Base-by-base conservation (phyloP, 2,888 invertebrate genomes). In the Amiota mariae region DNA sequence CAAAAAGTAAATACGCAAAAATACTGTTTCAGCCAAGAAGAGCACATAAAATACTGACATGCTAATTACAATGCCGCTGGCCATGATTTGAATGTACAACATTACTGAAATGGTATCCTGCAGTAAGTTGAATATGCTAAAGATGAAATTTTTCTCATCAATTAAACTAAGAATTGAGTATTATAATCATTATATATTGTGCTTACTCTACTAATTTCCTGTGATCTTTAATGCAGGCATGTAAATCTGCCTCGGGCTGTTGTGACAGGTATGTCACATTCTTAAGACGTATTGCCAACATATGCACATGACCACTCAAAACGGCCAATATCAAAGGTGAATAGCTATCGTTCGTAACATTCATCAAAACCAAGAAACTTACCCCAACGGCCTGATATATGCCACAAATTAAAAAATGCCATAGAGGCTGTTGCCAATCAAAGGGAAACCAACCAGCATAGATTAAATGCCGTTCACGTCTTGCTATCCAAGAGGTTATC, bases 381-480 rank as follows among this genome's bases (percentile, higher is more conserved):
- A 66, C 47, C 11, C 66, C 18, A 11, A 11, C n/a, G 10, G 66
- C 49, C 48, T 66, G 66, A 66, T 18, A 66, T 18, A n/a, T 4
- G 66, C 66, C 66, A 48, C 46, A 46, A 2, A 47, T 9, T 9
- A 15, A 4, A 48, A 49, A 66, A n/a, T n/a, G 15, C 49, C 48
- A 66, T 4, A 36, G 8, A 10, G 66, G 48, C 9, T 46, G 9
- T 13, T 48, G 15, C 66, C 66, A 66, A 48, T 66, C 66, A 10
- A 11, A 48, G 2, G 66, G 66, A 66, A 49, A 66, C 66, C 66
- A 66, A 11, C 66, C 66, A 15, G 18, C 15, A n/a, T 48, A 66
- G 18, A 66, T 11, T 18, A 66, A 48, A 9, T 48, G 18, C 8
- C n/a, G 15, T 10, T 24, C 15, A 18, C n/a, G n/a, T 8, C 64